Conservation (phyloP, 2,797 vertebrate species). For the Perodicticus potto region DNA sequence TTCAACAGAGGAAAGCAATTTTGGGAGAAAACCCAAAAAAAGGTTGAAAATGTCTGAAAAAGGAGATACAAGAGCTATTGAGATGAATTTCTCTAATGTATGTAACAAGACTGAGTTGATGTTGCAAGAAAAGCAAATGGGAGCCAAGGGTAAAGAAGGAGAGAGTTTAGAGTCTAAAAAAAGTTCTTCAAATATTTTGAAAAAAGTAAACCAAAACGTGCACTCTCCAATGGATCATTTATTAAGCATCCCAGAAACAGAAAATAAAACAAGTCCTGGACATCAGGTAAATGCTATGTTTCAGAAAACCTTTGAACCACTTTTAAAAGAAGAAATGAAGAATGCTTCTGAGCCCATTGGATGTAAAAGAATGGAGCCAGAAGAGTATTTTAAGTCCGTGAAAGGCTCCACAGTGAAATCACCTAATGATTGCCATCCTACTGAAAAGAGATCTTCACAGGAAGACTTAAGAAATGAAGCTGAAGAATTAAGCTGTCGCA, state of each 20-base stretch:
- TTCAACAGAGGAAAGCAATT: slow-evolving; percentile 59
- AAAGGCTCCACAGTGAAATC: slow-evolving; percentile 51
- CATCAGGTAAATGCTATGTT: slow-evolving; percentile 58
- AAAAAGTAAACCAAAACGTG: slow-evolving; percentile 63
- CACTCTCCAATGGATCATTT: slow-evolving; percentile 43
- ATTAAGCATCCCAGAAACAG: slow-evolving; percentile 61
- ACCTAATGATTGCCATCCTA: slow-evolving; percentile 29
- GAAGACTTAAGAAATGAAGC: slow-evolving; percentile 62
- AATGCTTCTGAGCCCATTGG: slow-evolving; percentile 56
- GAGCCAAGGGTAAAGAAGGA: slow-evolving; percentile 64
- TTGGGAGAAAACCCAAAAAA: slow-evolving; percentile 81
- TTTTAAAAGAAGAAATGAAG: slow-evolving; percentile 68
- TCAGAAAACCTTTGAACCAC: slow-evolving; percentile 67
- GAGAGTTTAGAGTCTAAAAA: slow-evolving; percentile 53
- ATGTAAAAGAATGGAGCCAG: slow-evolving; percentile 4
- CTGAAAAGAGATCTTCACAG: slow-evolving; percentile 50
- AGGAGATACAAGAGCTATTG: slow-evolving; percentile 53
- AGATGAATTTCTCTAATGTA: slow-evolving; percentile 25
- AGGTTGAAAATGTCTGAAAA: slow-evolving; percentile 80
- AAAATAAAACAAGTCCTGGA: slow-evolving; percentile 60
- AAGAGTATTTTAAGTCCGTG: slow-evolving; percentile 1
- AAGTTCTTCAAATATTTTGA: slow-evolving; percentile 65
- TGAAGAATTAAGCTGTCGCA: slow-evolving; percentile 83
- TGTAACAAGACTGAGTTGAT: slow-evolving; percentile 56
- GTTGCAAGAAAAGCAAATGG: slow-evolving; percentile 65